Evolutionary conservation across 2,113 vertebrate species (phyloP).

Genomic region (Lagopus leucura): DNA sequence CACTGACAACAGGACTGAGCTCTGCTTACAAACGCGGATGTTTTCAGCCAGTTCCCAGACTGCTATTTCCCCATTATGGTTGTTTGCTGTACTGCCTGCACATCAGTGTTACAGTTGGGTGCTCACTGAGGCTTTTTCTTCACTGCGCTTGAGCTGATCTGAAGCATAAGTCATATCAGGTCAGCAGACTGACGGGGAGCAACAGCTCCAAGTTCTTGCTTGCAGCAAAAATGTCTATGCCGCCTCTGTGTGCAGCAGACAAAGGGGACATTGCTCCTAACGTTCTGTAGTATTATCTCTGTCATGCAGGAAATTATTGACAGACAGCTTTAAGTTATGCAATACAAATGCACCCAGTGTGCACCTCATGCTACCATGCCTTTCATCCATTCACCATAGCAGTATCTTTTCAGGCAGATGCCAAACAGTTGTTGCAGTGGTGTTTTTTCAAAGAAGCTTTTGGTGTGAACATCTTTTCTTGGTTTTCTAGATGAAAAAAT

Average conservation of each 20-base stretch:
- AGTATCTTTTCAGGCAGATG: neutral
- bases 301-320: neutral
- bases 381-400: neutral
- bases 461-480: neutral
- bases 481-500: neutral
- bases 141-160: neutral
- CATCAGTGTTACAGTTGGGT: accelerated
- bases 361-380: neutral
- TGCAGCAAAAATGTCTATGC: neutral
- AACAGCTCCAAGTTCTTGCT: neutral
- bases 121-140: neutral
- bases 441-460: neutral
- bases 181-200: neutral
- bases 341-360: neutral
- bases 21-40: neutral
- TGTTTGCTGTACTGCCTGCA: accelerated
- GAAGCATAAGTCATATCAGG: neutral
- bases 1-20: neutral
- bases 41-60: neutral
- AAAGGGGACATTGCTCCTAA: neutral
- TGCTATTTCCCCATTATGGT: accelerated
- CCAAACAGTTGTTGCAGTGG: neutral
- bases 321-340: neutral
- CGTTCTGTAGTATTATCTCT: neutral
- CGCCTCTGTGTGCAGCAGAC: neutral